Conservation (phyloP, 2,113 vertebrate genomes). For the Centropus unirufus region DNA sequence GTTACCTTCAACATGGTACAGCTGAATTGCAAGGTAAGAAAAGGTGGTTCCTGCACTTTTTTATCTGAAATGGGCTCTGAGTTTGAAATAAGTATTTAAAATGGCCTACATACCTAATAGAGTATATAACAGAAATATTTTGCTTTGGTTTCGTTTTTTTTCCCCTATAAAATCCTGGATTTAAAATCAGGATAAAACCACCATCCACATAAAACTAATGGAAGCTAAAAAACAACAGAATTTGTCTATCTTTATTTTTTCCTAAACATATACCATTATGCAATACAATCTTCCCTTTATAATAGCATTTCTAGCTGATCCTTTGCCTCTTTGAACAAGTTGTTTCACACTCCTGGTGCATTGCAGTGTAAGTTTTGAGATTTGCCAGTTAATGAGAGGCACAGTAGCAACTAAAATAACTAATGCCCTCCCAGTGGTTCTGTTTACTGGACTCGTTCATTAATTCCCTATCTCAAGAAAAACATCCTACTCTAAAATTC, state of each 20-base stretch:
- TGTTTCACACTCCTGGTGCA: background rate
- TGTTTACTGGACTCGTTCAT: background rate
- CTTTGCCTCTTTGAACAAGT: background rate
- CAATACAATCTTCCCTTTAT: background rate
- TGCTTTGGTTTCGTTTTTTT: rapidly evolving
- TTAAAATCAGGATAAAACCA: background rate
- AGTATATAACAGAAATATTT: background rate
- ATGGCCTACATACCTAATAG: background rate
- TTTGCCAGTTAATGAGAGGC: background rate
- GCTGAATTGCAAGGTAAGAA: background rate
- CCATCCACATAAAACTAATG: background rate
- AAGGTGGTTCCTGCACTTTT: background rate
- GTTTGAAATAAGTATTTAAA: background rate
- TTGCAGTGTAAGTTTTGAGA: background rate
- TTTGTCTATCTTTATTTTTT: background rate
- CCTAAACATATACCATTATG: background rate
- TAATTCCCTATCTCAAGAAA: background rate
- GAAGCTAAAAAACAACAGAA: background rate
- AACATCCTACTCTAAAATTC: background rate
- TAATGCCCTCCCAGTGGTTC: background rate
- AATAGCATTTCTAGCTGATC: background rate
- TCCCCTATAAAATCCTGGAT: background rate
- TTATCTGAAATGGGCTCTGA: background rate
- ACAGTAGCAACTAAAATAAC: slow-evolving; percentile 10
- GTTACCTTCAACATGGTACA: background rate